Conservation (phyloP, 2,888 invertebrate genomes). For the Eupeodes luniger region DNA sequence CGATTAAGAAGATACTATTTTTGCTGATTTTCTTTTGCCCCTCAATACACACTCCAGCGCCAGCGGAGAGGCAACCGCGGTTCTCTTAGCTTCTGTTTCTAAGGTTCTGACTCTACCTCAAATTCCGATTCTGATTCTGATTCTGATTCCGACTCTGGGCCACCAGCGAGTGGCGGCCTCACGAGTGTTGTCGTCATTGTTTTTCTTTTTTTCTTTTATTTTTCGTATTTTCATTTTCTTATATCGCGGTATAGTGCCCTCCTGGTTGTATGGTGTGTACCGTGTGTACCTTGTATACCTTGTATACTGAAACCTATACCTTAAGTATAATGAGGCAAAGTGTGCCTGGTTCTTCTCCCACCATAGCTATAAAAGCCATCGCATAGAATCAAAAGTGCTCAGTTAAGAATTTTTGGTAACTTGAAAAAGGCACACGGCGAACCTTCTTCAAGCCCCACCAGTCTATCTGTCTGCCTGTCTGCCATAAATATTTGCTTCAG, state of each 20-base stretch:
- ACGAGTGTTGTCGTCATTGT: conserved; percentile 48
- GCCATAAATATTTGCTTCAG: conserved; percentile 38
- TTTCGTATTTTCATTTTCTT: conserved; percentile 29
- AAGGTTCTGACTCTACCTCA: conserved; percentile 50
- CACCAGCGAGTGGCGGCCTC: conserved; percentile 1
- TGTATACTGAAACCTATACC: neutral
- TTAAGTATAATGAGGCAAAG: conserved; percentile 57
- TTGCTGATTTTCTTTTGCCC: conserved; percentile 32
- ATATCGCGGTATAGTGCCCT: conserved; percentile 47
- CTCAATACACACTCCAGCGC: neutral
- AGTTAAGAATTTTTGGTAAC: conserved; percentile 78
- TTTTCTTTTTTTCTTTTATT: neutral
- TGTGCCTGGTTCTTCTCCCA: conserved; percentile 67
- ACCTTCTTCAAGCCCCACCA: conserved; percentile 55
- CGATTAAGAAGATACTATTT: conserved; percentile 25
- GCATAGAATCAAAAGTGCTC: conserved; percentile 76
- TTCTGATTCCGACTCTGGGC: conserved; percentile 23
- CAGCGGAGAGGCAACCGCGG: neutral
- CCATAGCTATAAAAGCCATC: conserved; percentile 77
- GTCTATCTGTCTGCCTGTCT: conserved; percentile 52
- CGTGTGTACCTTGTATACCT: conserved; percentile 5
- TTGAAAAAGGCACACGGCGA: conserved; percentile 72
- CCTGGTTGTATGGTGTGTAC: no score
- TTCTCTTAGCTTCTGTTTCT: conserved; percentile 65
- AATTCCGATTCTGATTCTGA: conserved; percentile 24